phyloP scores from a whole-genome alignment of 1,140 invertebrate genomes.

The Helicorthomorpha holstii region DNA sequence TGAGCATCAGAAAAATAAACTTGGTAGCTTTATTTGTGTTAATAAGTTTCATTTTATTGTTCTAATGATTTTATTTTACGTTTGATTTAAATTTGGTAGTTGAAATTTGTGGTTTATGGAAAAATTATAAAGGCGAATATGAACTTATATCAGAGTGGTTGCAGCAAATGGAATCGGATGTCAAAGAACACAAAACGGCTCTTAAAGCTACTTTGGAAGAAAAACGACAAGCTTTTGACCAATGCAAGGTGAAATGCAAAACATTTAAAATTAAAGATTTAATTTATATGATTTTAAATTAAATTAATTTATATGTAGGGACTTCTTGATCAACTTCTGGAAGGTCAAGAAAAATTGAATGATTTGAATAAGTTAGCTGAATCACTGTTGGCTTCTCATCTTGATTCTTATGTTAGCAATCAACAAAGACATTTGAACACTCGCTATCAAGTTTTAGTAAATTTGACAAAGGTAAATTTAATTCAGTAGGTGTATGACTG shows the following conservation, averaged over 20 bases:
- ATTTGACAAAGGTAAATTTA: slow-evolving; percentile 49
- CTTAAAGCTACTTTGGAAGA: slow-evolving; percentile 62
- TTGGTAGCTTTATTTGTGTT: slow-evolving; percentile 21
- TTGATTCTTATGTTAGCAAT: slow-evolving; percentile 80
- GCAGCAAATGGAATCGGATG: slow-evolving; percentile 77
- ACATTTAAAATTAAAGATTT: no score
- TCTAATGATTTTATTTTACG: background rate
- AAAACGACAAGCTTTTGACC: slow-evolving; percentile 60
- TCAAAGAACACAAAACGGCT: slow-evolving; percentile 76
- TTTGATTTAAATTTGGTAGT: slow-evolving; percentile 25
- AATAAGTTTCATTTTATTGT: background rate
- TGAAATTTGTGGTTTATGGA: slow-evolving; percentile 60
- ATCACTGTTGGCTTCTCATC: slow-evolving; percentile 55
- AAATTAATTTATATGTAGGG: slow-evolving; percentile 29
- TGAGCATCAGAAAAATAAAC: slow-evolving; percentile 59
- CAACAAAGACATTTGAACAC: slow-evolving; percentile 79
- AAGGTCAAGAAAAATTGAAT: slow-evolving; percentile 67
- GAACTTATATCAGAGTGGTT: slow-evolving; percentile 82
- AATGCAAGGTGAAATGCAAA: slow-evolving; percentile 19
- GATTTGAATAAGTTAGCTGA: slow-evolving; percentile 61
- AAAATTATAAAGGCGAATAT: slow-evolving; percentile 82
- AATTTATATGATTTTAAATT: no score
- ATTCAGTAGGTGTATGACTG: background rate
- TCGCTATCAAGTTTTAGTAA: slow-evolving; percentile 70
- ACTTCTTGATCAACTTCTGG: slow-evolving; percentile 52